phyloP scores from a whole-genome alignment of 2,888 invertebrate genomes.

The Latheticus oryzae region DNA sequence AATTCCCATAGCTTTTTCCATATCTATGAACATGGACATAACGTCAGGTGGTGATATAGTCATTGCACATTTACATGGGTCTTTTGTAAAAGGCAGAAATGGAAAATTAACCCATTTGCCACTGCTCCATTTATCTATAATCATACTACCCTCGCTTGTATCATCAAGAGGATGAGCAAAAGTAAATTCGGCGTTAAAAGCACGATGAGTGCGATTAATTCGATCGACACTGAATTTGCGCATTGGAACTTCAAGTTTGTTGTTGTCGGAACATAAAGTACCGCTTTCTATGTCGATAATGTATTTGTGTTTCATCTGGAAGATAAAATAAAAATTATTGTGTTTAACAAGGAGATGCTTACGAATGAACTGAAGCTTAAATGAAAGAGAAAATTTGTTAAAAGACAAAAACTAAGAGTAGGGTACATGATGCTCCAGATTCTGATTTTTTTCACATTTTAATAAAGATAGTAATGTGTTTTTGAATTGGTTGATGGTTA shows the following conservation, averaged over 20 bases:
- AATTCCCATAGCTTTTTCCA: background rate
- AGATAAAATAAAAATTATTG: too few species aligned
- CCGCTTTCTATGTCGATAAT: conserved; percentile 5
- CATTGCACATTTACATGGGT: conserved; percentile 6
- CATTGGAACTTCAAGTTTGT: conserved; percentile 13
- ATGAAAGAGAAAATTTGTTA: too few species aligned
- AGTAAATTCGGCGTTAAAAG: conserved; percentile 5
- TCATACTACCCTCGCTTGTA: background rate
- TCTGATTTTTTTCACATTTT: too few species aligned
- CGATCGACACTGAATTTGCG: conserved; percentile 8
- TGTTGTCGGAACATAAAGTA: conserved; percentile 7
- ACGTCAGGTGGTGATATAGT: too few species aligned
- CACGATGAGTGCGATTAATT: conserved; percentile 14
- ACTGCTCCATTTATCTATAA: conserved; percentile 1
- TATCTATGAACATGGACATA: too few species aligned
- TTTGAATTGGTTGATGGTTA: too few species aligned
- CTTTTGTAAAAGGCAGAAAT: background rate
- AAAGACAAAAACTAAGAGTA: too few species aligned
- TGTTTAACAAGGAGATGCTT: too few species aligned
- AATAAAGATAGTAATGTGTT: too few species aligned
- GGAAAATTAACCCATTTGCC: conserved; percentile 4
- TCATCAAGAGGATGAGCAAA: conserved; percentile 1
- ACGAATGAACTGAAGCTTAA: too few species aligned
- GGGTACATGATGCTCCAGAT: too few species aligned
- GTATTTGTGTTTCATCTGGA: conserved; percentile 5